Evolutionary conservation across 1,140 invertebrate genomes (phyloP).

Genomic region (Geopemphigus sp.): DNA sequence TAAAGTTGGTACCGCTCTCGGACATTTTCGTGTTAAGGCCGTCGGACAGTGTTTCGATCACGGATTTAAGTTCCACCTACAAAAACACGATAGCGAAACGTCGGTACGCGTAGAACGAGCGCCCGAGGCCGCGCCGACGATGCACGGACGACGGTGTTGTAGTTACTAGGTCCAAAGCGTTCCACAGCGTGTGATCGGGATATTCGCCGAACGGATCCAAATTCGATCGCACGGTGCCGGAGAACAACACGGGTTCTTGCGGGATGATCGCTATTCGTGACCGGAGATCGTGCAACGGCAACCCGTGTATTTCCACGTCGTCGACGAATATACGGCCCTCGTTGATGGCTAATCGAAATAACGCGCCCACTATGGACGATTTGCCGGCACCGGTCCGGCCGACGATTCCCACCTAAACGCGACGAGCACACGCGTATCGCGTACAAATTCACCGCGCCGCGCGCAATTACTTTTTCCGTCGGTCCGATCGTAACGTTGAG

Average conservation of each 20-base stretch:
- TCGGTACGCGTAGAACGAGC: too few species aligned
- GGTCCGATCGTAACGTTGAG: constrained; percentile 60
- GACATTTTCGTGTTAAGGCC: too few species aligned
- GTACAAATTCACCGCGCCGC: neutral
- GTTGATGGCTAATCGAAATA: constrained; percentile 71
- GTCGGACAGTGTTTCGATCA: too few species aligned
- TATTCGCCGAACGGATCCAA: constrained; percentile 74
- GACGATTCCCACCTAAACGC: constrained; percentile 68
- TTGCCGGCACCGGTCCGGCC: constrained; percentile 89
- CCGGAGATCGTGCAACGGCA: constrained; percentile 69
- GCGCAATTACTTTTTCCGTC: constrained; percentile 59
- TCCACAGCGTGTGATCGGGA: constrained; percentile 61
- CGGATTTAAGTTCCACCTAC: too few species aligned
- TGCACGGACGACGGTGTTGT: too few species aligned
- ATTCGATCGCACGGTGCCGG: constrained; percentile 73
- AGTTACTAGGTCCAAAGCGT: constrained; percentile 56
- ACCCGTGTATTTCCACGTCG: constrained; percentile 62
- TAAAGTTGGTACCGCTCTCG: too few species aligned
- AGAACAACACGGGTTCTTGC: constrained; percentile 72
- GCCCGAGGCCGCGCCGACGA: too few species aligned
- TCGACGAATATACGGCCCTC: constrained; percentile 68
- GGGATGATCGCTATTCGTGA: constrained; percentile 77
- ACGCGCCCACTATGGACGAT: constrained; percentile 77
- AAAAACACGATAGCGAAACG: too few species aligned
- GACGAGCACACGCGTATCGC: too few species aligned